Conservation (phyloP, 1,140 invertebrate species). For the Ceratosolen fusciceps region DNA sequence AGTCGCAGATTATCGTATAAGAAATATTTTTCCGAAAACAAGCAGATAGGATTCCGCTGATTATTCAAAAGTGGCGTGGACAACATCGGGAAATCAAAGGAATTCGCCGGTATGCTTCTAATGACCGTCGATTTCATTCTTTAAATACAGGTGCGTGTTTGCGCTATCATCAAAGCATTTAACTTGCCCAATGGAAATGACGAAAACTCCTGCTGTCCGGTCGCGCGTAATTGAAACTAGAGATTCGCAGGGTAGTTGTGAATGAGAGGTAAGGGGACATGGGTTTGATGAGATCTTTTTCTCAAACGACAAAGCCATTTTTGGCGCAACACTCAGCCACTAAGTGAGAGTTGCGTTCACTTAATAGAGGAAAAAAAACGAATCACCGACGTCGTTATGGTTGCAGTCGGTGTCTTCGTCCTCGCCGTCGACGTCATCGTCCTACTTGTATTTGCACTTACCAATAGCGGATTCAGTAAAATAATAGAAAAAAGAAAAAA, state of each 20-base stretch:
- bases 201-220: neutral
- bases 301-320: neutral
- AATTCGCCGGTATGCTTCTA: neutral
- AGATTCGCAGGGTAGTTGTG: neutral
- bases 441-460: no score
- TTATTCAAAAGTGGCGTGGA: neutral
- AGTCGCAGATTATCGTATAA: neutral
- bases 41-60: neutral
- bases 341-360: neutral
- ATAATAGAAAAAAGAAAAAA: slow-evolving; percentile 39
- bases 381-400: neutral
- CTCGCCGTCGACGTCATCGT: no score
- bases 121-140: neutral
- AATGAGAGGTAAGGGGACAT: neutral
- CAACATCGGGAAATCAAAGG: neutral
- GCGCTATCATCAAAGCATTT: neutral
- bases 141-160: neutral
- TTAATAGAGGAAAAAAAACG: neutral
- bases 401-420: no score
- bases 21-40: neutral
- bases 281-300: slow-evolving; percentile 11
- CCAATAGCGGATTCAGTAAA: slow-evolving; percentile 23
- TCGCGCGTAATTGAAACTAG: neutral
- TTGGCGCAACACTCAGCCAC: slow-evolving; percentile 17
- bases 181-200: neutral